A percentile compares a stretch with the other conserved stretches of the same genome.
Evolutionary conservation across 2,113 vertebrate species (phyloP).

Genomic region (Microcebus jonahi): DNA sequence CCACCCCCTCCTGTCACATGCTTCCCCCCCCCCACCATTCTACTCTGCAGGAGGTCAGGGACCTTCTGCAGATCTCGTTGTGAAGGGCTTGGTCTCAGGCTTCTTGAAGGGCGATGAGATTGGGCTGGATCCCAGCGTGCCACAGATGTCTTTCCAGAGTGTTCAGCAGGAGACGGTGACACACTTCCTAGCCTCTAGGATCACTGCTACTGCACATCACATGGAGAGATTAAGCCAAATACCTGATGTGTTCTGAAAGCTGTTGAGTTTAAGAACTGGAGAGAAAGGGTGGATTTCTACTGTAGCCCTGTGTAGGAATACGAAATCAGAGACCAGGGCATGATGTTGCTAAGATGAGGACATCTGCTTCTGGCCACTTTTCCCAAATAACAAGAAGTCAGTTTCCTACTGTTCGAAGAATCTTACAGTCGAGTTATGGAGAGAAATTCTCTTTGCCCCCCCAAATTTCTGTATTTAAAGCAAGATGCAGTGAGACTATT

Average conservation of each 20-base stretch:
- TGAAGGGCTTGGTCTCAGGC: not conserved
- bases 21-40: too few species aligned
- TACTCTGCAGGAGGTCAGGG: not conserved
- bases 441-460: not conserved
- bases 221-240: not conserved
- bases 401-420: not conserved
- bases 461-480: conserved; percentile 11
- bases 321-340: not conserved
- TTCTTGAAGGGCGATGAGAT: not conserved
- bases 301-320: not conserved
- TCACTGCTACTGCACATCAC: not conserved
- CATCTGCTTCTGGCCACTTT: not conserved
- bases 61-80: not conserved
- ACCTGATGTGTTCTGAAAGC: not conserved
- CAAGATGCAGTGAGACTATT: not conserved
- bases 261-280: not conserved
- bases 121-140: not conserved
- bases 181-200: not conserved
- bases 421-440: not conserved
- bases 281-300: not conserved
- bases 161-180: not conserved
- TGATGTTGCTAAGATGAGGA: not conserved
- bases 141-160: not conserved
- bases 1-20: not conserved
- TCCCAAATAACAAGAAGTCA: not conserved